Evolutionary conservation across 2,888 invertebrate genomes (phyloP).

Genomic region (Acrocyrtus sp.): DNA sequence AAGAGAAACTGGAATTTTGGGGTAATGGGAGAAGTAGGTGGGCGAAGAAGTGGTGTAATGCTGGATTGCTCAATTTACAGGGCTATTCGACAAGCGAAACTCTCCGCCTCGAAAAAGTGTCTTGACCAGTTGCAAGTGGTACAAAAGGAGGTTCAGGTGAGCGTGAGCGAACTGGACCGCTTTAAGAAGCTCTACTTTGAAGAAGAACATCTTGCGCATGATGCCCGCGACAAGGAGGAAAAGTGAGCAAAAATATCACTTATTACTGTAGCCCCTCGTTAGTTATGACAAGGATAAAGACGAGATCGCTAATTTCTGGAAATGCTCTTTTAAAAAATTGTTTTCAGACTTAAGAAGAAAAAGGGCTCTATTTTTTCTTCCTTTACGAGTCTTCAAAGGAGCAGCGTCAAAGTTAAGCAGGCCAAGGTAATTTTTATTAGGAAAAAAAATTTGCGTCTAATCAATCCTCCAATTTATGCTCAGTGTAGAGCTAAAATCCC

Average conservation of each 20-base stretch:
- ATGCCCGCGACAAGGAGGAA: conserved; percentile 94
- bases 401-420: conserved; percentile 85
- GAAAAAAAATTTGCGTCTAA: no score
- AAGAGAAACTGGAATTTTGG: no score
- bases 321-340: conserved; percentile 43
- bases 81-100: conserved; percentile 87
- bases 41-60: no score
- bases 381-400: conserved; percentile 94
- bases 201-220: conserved; percentile 95
- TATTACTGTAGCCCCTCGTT: not conserved
- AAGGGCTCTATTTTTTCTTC: conserved; percentile 97
- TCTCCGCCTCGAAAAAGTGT: conserved; percentile 83
- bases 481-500: not conserved
- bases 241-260: conserved; percentile 73
- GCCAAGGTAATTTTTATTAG: no score
- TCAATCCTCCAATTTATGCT: conserved; percentile 1
- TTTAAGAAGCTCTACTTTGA: conserved; percentile 95
- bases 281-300: not conserved
- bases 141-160: conserved; percentile 88
- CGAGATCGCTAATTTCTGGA: not conserved
- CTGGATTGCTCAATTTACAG: conserved; percentile 88
- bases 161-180: conserved; percentile 91
- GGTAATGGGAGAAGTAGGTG: no score
- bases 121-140: conserved; percentile 84
- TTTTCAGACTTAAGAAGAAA: conserved; percentile 87